Conservation (phyloP, 1,140 invertebrate genomes). For the Globodera rostochiensis region DNA sequence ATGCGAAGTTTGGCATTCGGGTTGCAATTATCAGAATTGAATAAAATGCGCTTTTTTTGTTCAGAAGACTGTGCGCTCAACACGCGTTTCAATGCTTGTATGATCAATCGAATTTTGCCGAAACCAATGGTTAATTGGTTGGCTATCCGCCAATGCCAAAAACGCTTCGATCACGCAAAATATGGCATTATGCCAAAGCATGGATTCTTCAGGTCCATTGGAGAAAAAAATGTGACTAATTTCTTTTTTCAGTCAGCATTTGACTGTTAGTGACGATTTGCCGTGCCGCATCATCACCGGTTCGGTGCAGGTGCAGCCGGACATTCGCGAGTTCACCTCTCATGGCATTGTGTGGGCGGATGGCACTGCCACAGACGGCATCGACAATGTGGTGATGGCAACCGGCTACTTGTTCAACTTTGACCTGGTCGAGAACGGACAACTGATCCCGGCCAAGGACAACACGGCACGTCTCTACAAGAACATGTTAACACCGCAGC, state of each 20-base stretch:
- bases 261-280: conserved; percentile 67
- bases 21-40: not conserved
- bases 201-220: conserved; percentile 17
- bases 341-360: conserved; percentile 66
- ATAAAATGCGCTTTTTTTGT: not conserved
- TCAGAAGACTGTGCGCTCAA: conserved; percentile 3
- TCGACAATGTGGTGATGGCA: conserved; percentile 59
- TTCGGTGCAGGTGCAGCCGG: conserved; percentile 64
- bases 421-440: conserved; percentile 35
- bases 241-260: conserved; percentile 48
- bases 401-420: conserved; percentile 44
- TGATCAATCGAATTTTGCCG: conserved; percentile 3
- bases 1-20: not conserved
- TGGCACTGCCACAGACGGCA: conserved; percentile 55
- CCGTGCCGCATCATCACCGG: conserved; percentile 66
- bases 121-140: not conserved
- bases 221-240: not conserved
- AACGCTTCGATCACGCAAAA: conserved; percentile 67
- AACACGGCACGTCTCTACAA: conserved; percentile 68
- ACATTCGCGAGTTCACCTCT: conserved; percentile 64
- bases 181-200: conserved; percentile 68
- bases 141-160: conserved; percentile 43
- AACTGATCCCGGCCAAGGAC: conserved; percentile 45
- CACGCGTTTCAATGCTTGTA: conserved; percentile 20
- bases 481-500: conserved; percentile 67